Percentiles rank a stretch among this genome's conserved stretches.
Conservation (phyloP, 2,888 invertebrate genomes). For the Ferdinandea cuprea region DNA sequence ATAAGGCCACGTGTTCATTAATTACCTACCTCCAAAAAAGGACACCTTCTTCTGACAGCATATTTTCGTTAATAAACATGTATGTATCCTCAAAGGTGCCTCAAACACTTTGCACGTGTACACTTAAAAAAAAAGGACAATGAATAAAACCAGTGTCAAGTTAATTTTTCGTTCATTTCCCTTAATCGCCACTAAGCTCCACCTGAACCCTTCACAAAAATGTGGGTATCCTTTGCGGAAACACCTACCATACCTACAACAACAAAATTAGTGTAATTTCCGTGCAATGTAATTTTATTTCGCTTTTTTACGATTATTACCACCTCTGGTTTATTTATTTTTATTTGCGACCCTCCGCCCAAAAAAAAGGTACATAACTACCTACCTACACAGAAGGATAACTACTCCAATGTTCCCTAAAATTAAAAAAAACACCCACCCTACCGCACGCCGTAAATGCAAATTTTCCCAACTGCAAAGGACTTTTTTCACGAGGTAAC, state of each 20-base stretch:
- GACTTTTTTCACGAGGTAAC: not conserved
- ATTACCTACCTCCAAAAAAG: not conserved
- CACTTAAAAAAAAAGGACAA: not conserved
- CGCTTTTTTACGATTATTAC: slow-evolving; percentile 30
- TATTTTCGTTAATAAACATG: not conserved
- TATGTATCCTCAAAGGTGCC: not conserved
- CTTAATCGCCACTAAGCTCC: slow-evolving; percentile 23
- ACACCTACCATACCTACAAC: not conserved
- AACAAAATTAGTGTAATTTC: slow-evolving; percentile 59
- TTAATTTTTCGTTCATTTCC: slow-evolving; percentile 1
- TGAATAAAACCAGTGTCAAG: not conserved
- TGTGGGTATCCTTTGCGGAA: not conserved
- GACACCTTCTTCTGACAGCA: not conserved
- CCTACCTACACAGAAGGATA: not conserved
- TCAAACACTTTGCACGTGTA: not conserved
- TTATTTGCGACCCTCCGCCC: not conserved
- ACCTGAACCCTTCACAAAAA: slow-evolving; percentile 1
- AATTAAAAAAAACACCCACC: not conserved
- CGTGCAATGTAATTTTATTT: slow-evolving; percentile 54
- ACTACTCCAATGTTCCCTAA: not conserved
- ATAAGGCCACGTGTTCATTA: too few relatives aligned
- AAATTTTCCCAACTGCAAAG: slow-evolving; percentile 19
- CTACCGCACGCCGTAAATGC: slow-evolving; percentile 10
- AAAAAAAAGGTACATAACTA: too few relatives aligned
- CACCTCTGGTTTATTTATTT: slow-evolving; percentile 38